These are phyloP conservation scores for Tenualosa ilisha DNA, from an alignment of 2,797 vertebrate species.

Conservation along the genomic window DNA sequence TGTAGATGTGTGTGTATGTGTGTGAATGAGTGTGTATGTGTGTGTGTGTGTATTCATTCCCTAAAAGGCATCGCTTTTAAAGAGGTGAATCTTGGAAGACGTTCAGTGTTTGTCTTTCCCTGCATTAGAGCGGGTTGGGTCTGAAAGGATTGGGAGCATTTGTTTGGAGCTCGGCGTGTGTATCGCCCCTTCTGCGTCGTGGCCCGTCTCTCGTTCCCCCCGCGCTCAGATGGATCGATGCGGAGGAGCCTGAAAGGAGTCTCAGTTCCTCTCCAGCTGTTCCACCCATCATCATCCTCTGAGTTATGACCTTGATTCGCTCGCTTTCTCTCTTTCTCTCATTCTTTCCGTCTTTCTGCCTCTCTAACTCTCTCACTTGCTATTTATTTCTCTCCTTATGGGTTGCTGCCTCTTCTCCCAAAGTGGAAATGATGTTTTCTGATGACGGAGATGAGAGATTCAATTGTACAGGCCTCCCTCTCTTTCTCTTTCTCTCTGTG, in stretches of 20 bases:
- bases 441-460: background rate
- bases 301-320: conserved; percentile 16
- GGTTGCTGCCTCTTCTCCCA: background rate
- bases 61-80: background rate
- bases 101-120: background rate
- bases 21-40: conserved; percentile 16
- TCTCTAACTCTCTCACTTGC: background rate
- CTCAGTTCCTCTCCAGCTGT: conserved; percentile 16
- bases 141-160: conserved; percentile 11
- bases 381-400: background rate
- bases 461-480: background rate
- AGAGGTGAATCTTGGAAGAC: background rate
- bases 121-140: background rate
- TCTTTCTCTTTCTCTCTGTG: background rate
- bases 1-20: conserved; percentile 36
- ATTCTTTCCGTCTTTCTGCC: background rate
- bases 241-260: conserved; percentile 2
- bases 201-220: background rate
- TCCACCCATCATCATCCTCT: conserved; percentile 16
- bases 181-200: too few relatives aligned
- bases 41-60: background rate
- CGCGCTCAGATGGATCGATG: conserved; percentile 5
- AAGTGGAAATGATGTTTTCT: background rate
- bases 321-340: background rate
- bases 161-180: background rate